Percentiles rank a stretch among this genome's conserved stretches.
Conservation (phyloP, 2,797 vertebrate genomes). For the Sebastes vulpes region DNA sequence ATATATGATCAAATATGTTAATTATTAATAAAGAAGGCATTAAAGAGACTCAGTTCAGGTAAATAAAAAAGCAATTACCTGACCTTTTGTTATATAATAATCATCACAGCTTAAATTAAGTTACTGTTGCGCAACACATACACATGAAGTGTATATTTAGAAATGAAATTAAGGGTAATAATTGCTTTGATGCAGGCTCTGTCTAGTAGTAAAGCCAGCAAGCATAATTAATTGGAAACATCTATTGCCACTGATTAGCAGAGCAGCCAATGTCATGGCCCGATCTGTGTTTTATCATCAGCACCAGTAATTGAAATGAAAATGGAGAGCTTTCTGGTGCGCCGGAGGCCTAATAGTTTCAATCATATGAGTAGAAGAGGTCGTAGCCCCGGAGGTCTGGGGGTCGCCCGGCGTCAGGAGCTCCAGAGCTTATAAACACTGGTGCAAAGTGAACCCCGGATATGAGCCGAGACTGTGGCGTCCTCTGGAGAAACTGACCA, state of each 20-base stretch:
- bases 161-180: slow-evolving; percentile 59
- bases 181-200: slow-evolving; percentile 53
- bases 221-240: slow-evolving; percentile 69
- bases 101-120: slow-evolving; percentile 38
- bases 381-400: slow-evolving; percentile 19
- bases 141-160: slow-evolving; percentile 31
- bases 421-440: slow-evolving; percentile 35
- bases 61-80: slow-evolving; percentile 27
- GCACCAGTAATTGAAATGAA: slow-evolving; percentile 73
- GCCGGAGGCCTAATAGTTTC: slow-evolving; percentile 41
- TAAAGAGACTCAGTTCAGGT: not conserved
- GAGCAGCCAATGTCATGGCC: slow-evolving; percentile 65
- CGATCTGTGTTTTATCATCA: slow-evolving; percentile 71
- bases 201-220: slow-evolving; percentile 41
- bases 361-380: slow-evolving; percentile 42
- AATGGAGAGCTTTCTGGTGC: slow-evolving; percentile 46
- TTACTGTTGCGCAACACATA: slow-evolving; percentile 49
- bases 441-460: slow-evolving; percentile 15
- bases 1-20: not conserved
- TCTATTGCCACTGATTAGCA: slow-evolving; percentile 69
- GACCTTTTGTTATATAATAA: slow-evolving; percentile 6
- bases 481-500: slow-evolving; percentile 40
- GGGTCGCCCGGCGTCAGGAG: slow-evolving; percentile 14
- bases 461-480: slow-evolving; percentile 27
- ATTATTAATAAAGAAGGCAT: slow-evolving; percentile 1